Evolutionary conservation across 2,888 invertebrate species (phyloP), one percentile per base, ranked within the genome.

Genomic region (Phrixothrix hirtus): DNA sequence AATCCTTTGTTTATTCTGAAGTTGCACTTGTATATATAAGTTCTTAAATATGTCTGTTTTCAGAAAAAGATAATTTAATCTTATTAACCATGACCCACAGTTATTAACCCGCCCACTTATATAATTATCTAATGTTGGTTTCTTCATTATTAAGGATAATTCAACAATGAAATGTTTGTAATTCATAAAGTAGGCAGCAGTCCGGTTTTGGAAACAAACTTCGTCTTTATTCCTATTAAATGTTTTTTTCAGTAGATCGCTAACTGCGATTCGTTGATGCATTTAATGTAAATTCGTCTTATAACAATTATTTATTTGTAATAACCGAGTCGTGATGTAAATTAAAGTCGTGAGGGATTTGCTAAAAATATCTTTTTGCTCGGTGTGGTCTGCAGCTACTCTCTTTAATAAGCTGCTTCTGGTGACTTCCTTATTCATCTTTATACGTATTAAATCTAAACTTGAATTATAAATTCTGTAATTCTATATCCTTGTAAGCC

Each of bases 271-370:
- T 62, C 66, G 64, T 64, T 63, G 61, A 32, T 57, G 60, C 60
- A 60, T 64, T 66, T 63, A 65, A 66, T 66, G 65, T 61, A 64
- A 65, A 64, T 65, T 55, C 39, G 58, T 59, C 60, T 62, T 64
- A 64, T 59, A 66, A 63, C 67, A 64, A 67, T 67, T 67, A 67
- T 64, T 61, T 37, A 55, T 48, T 61, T 51, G 60, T 62, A 65
- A 64, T 66, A 63, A 64, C 60, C 54, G 50, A 47, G 52, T 61
- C 51, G 57, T 60, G 57, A 66, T 66, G 65, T 61, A 67, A 65
- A 67, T 66, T 60, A 63, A 52, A 65, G 58, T 66, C 67, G 67
- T 67, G 67, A 63, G 59, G 36, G 30, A 29, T 36, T 43, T 53
- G 29, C 41, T 48, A 55, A 61, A 58, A 61, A 55, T 48, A 27